Evolutionary conservation across 2,113 vertebrate species (phyloP).

Genomic region (Leucosticte australis): DNA sequence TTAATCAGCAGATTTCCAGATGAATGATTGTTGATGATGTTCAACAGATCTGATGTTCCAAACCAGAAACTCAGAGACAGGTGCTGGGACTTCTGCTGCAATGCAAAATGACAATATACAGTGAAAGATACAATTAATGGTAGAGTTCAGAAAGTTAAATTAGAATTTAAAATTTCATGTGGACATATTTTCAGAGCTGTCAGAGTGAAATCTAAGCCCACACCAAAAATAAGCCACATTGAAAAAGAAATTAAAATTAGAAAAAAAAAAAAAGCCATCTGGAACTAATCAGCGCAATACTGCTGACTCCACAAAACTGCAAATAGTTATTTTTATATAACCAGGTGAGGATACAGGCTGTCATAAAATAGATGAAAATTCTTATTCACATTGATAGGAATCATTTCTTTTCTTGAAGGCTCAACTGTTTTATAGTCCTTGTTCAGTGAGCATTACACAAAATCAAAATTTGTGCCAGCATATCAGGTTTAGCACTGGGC

Average conservation of each 20-base stretch:
- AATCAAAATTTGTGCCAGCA: neutral
- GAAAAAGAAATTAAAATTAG: neutral
- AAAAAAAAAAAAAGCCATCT: neutral
- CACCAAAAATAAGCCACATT: neutral
- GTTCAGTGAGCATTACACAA: neutral
- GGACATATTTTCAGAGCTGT: neutral
- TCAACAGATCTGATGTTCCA: neutral
- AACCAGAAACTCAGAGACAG: neutral
- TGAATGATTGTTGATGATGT: neutral
- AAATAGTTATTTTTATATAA: neutral
- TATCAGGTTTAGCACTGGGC: neutral
- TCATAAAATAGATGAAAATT: neutral
- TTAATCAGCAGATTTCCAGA: neutral
- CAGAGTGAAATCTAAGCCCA: neutral
- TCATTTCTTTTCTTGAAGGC: neutral
- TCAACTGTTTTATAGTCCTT: neutral
- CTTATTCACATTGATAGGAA: neutral
- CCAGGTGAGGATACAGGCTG: neutral
- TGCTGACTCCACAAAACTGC: slow-evolving; percentile 22
- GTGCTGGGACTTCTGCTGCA: neutral
- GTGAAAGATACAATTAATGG: neutral
- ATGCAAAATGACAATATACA: neutral
- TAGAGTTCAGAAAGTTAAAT: neutral
- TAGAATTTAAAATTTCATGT: neutral
- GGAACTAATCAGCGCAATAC: neutral